Evolutionary conservation across 1,140 invertebrate species (phyloP).

Genomic region (Bicyclus anynana): DNA sequence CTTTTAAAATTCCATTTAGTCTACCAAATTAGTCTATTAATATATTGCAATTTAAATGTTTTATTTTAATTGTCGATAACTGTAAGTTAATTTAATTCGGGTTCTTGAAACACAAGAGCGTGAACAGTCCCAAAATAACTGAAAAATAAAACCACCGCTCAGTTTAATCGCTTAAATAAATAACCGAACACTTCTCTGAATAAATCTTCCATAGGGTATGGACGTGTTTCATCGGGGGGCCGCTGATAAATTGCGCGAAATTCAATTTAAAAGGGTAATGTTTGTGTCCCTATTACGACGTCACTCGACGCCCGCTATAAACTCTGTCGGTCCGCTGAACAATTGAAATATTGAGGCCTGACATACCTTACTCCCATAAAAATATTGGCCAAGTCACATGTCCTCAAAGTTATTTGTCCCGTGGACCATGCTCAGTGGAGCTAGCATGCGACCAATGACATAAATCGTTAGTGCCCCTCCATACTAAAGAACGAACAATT

Average conservation of each 20-base stretch:
- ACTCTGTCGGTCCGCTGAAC: conserved; percentile 59
- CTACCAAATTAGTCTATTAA: too few species aligned
- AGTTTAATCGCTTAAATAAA: conserved; percentile 13
- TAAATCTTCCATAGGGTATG: conserved; percentile 46
- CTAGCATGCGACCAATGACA: too few species aligned
- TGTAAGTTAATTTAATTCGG: too few species aligned
- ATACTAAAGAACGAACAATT: too few species aligned
- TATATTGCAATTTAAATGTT: too few species aligned
- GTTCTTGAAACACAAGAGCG: conserved; percentile 34
- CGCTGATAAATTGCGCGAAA: conserved; percentile 69
- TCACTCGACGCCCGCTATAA: conserved; percentile 60
- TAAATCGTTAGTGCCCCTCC: too few species aligned
- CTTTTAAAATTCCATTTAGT: too few species aligned
- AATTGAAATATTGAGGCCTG: conserved; percentile 62
- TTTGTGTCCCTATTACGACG: conserved; percentile 67
- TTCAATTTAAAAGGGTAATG: conserved; percentile 75
- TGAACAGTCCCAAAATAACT: too few species aligned
- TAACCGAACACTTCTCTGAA: conserved; percentile 38
- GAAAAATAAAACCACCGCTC: too few species aligned
- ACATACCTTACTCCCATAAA: conserved; percentile 41
- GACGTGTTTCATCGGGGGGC: conserved; percentile 59
- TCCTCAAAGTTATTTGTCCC: too few species aligned
- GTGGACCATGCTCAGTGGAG: too few species aligned
- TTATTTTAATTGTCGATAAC: too few species aligned
- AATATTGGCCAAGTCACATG: conserved; percentile 34